Evolutionary conservation across 2,888 invertebrate species (phyloP).

Genomic region (Drosophila cracens): DNA sequence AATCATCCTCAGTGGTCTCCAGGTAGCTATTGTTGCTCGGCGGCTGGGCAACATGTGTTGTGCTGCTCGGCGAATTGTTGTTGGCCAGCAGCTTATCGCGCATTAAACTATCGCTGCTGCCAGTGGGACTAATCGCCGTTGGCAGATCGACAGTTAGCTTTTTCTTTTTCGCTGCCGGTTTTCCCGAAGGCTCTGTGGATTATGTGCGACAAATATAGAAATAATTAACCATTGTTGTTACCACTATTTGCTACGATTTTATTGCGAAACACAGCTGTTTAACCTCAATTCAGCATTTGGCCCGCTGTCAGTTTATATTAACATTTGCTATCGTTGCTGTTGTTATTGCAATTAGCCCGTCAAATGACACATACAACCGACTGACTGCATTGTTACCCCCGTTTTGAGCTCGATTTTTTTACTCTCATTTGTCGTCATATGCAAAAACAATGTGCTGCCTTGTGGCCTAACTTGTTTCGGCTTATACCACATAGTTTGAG

Average conservation of each 20-base stretch:
- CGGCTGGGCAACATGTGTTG: conserved; percentile 30
- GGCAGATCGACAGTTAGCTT: conserved; percentile 70
- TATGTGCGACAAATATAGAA: background rate
- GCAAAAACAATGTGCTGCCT: conserved; percentile 20
- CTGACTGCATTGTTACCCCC: conserved; percentile 39
- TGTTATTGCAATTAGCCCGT: conserved; percentile 57
- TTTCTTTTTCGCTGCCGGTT: conserved; percentile 82
- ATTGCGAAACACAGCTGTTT: conserved; percentile 56
- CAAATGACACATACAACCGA: conserved; percentile 43
- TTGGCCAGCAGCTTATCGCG: conserved; percentile 71
- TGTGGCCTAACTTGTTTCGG: conserved; percentile 14
- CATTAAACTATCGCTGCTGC: conserved; percentile 78
- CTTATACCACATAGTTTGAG: background rate
- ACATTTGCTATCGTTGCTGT: background rate
- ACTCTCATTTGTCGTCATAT: conserved; percentile 17
- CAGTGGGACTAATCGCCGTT: conserved; percentile 78
- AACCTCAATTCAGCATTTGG: conserved; percentile 59
- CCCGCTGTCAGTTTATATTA: conserved; percentile 31
- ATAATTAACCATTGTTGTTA: conserved; percentile 24
- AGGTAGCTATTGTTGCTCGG: conserved; percentile 53
- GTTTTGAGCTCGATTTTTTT: conserved; percentile 13
- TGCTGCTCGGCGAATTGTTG: conserved; percentile 57
- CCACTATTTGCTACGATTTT: conserved; percentile 28
- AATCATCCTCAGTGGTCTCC: conserved; percentile 86
- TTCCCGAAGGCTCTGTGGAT: conserved; percentile 63